Evolutionary conservation across 2,888 invertebrate genomes (phyloP).

Genomic region (Volucella inanis): DNA sequence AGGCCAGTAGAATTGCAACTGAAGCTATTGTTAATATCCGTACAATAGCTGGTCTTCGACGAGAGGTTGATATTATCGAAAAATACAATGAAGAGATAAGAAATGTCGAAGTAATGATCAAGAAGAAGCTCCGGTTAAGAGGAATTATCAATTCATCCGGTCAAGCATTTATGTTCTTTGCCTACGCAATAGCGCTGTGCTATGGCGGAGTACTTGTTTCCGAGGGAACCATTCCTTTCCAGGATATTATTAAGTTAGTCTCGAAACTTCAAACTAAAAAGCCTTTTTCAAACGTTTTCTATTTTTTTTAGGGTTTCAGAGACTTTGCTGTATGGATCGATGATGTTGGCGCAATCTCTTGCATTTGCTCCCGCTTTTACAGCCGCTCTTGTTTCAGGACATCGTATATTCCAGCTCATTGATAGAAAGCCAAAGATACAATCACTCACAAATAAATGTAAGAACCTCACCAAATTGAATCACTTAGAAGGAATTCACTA

Average conservation of each 20-base stretch:
- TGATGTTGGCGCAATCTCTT: conserved; percentile 91
- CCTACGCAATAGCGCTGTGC: conserved; percentile 88
- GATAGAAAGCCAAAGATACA: conserved; percentile 85
- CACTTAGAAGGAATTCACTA: conserved; percentile 84
- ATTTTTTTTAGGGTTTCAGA: conserved; percentile 86
- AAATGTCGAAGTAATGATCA: conserved; percentile 84
- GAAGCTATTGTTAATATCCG: conserved; percentile 90
- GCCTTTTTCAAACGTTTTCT: background rate
- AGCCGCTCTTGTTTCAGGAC: conserved; percentile 88
- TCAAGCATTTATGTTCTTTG: conserved; percentile 88
- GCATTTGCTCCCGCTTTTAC: conserved; percentile 91
- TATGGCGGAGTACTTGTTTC: conserved; percentile 89
- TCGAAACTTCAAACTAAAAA: conserved; percentile 58
- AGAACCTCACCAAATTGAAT: conserved; percentile 80
- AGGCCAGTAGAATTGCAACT: conserved; percentile 88
- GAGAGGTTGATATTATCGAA: conserved; percentile 86
- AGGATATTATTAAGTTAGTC: conserved; percentile 88
- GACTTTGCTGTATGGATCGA: conserved; percentile 90
- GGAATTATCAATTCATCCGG: conserved; percentile 89
- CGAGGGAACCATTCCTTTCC: conserved; percentile 86
- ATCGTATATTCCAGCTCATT: conserved; percentile 87
- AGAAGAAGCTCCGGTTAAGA: conserved; percentile 85
- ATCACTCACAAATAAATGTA: conserved; percentile 82
- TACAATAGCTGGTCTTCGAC: conserved; percentile 87
- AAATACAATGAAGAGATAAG: conserved; percentile 86